Conservation (phyloP, 2,888 invertebrate genomes). For the Phengaris arion region DNA sequence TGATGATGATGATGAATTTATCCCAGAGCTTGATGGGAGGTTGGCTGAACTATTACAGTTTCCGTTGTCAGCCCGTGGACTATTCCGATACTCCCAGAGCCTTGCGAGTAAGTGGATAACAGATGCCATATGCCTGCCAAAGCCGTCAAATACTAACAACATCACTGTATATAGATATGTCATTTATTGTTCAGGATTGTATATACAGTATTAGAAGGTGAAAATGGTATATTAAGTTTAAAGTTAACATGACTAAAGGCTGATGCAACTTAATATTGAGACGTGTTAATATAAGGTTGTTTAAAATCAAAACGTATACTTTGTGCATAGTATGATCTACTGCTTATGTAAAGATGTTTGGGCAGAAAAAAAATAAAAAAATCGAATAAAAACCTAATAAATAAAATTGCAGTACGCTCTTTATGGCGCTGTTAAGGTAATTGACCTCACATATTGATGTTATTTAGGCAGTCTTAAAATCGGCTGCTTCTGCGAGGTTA, state of each 20-base stretch:
- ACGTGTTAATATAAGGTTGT: no score
- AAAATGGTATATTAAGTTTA: conserved; percentile 35
- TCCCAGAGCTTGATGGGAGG: conserved; percentile 85
- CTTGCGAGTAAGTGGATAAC: conserved; percentile 85
- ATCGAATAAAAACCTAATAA: no score
- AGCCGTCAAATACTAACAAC: conserved; percentile 63
- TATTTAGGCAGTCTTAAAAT: no score
- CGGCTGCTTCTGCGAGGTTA: no score
- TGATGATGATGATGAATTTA: not conserved
- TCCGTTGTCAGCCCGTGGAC: conserved; percentile 95
- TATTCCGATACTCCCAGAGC: conserved; percentile 89
- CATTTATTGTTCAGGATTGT: conserved; percentile 55
- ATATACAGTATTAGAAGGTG: conserved; percentile 46
- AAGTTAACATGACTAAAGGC: conserved; percentile 28
- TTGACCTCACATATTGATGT: no score
- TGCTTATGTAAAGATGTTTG: no score
- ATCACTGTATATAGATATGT: conserved; percentile 69
- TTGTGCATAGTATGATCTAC: no score
- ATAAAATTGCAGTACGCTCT: no score
- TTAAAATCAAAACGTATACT: no score
- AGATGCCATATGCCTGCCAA: conserved; percentile 43
- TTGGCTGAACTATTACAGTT: conserved; percentile 94
- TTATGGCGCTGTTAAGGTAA: no score
- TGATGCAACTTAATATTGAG: not conserved
- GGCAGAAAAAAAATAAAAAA: no score